Percentiles rank a stretch among this genome's conserved stretches.
These are phyloP conservation scores for Serinus canaria DNA, from an alignment of 2,113 vertebrate species.

Conservation along the genomic window DNA sequence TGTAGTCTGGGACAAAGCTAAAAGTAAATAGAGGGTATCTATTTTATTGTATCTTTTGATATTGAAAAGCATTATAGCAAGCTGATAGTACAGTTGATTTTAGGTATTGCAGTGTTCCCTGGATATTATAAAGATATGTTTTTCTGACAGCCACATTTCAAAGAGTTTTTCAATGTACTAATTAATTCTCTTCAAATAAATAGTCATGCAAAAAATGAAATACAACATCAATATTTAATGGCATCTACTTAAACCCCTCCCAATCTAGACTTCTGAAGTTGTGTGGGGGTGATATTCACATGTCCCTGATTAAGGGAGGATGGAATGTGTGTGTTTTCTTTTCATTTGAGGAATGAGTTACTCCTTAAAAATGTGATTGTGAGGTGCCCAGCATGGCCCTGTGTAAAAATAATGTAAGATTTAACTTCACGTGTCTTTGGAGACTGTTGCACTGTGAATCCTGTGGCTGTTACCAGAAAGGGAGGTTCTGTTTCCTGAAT, in stretches of 20 bases:
- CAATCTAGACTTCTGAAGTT: not conserved
- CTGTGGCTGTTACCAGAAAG: not conserved
- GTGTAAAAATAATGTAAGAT: not conserved
- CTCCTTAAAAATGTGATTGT: not conserved
- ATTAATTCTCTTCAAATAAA: slow-evolving; percentile 38
- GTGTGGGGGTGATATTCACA: not conserved
- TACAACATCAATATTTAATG: slow-evolving; percentile 22
- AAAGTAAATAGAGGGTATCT: not conserved
- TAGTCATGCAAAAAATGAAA: not conserved
- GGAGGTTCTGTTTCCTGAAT: not conserved
- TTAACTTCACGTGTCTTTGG: not conserved
- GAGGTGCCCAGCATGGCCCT: not conserved
- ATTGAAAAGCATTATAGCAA: not conserved
- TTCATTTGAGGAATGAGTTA: not conserved
- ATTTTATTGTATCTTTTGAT: not conserved
- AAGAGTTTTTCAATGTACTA: not conserved
- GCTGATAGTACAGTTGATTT: not conserved
- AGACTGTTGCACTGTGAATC: rapidly evolving
- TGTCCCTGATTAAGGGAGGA: not conserved
- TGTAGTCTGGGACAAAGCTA: not conserved
- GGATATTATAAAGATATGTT: not conserved
- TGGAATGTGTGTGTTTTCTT: not conserved
- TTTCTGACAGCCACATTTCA: not conserved
- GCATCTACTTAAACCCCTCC: not conserved
- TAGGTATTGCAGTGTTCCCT: not conserved